A percentile compares a stretch with the other conserved stretches of the same genome.
Evolutionary conservation across 1,140 invertebrate species (phyloP).

Genomic region (Drosophila prosaltans): DNA sequence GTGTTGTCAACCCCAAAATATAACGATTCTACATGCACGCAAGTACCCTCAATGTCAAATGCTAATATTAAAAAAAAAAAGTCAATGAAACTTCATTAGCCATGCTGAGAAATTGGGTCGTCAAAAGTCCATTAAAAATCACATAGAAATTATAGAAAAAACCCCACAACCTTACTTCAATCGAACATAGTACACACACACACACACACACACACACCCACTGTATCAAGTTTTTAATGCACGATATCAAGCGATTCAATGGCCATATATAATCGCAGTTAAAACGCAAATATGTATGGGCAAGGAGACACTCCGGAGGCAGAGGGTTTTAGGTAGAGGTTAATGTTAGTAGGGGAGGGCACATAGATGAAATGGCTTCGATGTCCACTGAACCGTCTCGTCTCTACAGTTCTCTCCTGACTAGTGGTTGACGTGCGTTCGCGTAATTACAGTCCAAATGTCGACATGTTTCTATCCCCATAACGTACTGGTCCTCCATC

Average conservation of each 20-base stretch:
- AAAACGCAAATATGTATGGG: conserved; percentile 62
- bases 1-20: conserved; percentile 9
- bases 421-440: conserved; percentile 60
- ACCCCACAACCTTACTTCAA: not conserved
- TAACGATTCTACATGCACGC: conserved; percentile 35
- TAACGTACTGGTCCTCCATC: conserved; percentile 4
- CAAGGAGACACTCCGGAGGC: not conserved
- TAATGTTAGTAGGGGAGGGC: not conserved
- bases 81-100: conserved; percentile 59
- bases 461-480: conserved; percentile 26
- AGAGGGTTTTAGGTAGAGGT: not conserved
- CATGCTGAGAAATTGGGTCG: conserved; percentile 59
- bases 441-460: conserved; percentile 73
- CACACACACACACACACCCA: not conserved
- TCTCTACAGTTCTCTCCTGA: conserved; percentile 7
- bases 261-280: conserved; percentile 46
- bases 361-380: conserved; percentile 44
- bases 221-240: conserved; percentile 31
- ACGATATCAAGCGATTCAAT: conserved; percentile 39
- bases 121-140: conserved; percentile 67
- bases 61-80: conserved; percentile 12
- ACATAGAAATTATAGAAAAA: conserved; percentile 55
- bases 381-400: conserved; percentile 62
- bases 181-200: not conserved
- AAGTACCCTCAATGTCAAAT: conserved; percentile 51